These are phyloP conservation scores for Colinus virginianus DNA, from an alignment of 2,113 vertebrate species.

Conservation along the genomic window DNA sequence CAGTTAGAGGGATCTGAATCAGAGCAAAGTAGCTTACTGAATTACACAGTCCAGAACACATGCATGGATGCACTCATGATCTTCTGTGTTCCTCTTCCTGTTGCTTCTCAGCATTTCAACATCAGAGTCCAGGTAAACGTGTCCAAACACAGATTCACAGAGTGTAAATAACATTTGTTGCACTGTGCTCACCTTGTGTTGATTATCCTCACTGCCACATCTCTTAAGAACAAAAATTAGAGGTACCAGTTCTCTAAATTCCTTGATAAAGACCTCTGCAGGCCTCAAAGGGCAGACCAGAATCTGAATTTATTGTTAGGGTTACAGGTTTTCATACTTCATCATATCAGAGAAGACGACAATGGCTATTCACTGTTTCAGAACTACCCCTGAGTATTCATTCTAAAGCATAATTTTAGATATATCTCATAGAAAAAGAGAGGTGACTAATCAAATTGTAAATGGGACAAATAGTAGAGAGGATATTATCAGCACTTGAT, in stretches of 20 bases:
- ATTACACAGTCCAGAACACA: fast-evolving
- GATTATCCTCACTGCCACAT: fast-evolving
- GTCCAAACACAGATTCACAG: not conserved
- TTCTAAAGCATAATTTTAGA: not conserved
- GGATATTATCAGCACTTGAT: not conserved
- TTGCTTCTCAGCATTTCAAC: not conserved
- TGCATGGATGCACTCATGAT: fast-evolving
- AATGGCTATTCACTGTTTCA: not conserved
- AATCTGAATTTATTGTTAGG: not conserved
- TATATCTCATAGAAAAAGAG: not conserved
- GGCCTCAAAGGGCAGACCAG: not conserved
- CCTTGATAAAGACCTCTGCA: not conserved
- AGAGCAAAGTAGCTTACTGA: not conserved
- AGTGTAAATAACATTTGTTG: not conserved
- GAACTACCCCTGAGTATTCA: not conserved
- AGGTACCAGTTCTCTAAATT: not conserved
- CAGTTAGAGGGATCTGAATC: not conserved
- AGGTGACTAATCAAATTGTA: not conserved
- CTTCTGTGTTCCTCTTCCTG: not conserved
- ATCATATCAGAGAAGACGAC: not conserved
- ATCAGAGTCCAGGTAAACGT: not conserved
- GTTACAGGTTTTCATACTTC: not conserved
- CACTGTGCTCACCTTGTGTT: not conserved
- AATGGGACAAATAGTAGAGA: slow-evolving; percentile 4
- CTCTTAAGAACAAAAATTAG: not conserved